Evolutionary conservation across 2,888 invertebrate genomes (phyloP), one percentile per base, ranked within the genome.

Genomic region (Notodonta dromedarius): DNA sequence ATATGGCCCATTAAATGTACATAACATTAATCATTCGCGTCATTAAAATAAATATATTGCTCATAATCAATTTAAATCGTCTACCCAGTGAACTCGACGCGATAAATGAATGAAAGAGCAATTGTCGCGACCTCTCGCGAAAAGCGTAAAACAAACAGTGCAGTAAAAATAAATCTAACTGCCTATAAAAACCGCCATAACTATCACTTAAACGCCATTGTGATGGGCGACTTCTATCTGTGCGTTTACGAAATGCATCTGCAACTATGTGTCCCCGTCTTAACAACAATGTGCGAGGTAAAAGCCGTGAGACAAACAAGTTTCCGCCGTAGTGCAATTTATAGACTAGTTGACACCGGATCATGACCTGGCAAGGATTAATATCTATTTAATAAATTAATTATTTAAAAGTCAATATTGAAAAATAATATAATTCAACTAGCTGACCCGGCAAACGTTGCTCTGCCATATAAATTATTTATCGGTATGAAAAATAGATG

Each of bases 131-230:
- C 83, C 89, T 90, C 86, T 88, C 83, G 90, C 89, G 84, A 89
- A 91, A 90, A 87, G 84, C 87, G 85, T 89, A 91, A 93, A 94
- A 93, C 93, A 93, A 94, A 93, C 90, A 91, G 85, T 87, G 91
- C 86, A 85, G 89, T 94, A 91, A 93, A 94, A 93, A 93, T 94
- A 93, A 94, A 94, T 94, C 92, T 93, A 93, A 93, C 90, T 90
- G 91, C 90, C 94, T 86, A 93, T 94, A 94, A 94, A 94, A 91
- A 88, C 81, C 90, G 91, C 91, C 91, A 93, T 93, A 93, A 94
- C 93, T 94, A 94, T 94, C 93, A 93, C 93, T 93, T 93, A 92
- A 89, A 87, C 87, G 87, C 84, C 84, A 90, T 91, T 93, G 91
- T 91, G 86, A 84, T 78, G 76, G 77, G 73, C 70, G 80, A 79